These are phyloP conservation scores for Pachliopta kotzebuea DNA, from an alignment of 2,888 invertebrate species.

Conservation along the genomic window DNA sequence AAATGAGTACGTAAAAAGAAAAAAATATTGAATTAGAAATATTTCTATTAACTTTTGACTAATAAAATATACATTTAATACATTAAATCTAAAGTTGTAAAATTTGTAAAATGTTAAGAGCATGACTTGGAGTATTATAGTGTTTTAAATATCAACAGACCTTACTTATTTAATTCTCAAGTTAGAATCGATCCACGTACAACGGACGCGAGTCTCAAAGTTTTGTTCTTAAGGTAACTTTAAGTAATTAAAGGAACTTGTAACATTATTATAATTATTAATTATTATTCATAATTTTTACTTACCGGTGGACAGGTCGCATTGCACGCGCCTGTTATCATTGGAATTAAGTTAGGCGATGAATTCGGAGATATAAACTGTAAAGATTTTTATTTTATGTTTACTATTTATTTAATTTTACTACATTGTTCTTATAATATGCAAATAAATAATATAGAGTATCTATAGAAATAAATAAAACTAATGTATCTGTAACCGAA, in stretches of 20 bases:
- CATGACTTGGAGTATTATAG: too few species aligned
- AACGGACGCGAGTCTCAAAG: neutral
- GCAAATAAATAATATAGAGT: too few species aligned
- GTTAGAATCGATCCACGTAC: neutral
- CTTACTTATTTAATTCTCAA: neutral
- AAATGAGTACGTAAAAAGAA: too few species aligned
- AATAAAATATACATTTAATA: too few species aligned
- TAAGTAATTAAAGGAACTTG: neutral
- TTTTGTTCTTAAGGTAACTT: neutral
- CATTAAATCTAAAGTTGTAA: too few species aligned
- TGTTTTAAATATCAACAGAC: neutral
- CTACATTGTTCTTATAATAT: neutral
- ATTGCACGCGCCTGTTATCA: conserved; percentile 44
- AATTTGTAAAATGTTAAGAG: too few species aligned
- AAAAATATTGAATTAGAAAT: too few species aligned
- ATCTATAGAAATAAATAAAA: neutral
- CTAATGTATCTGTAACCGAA: too few species aligned
- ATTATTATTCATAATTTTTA: conserved; percentile 1
- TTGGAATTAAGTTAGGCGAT: conserved; percentile 33
- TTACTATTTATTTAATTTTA: too few species aligned
- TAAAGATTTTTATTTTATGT: conserved; percentile 31
- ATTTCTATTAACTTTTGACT: too few species aligned
- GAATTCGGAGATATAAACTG: conserved; percentile 45
- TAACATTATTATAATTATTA: neutral
- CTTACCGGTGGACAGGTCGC: conserved; percentile 61